phyloP scores from a whole-genome alignment of 2,888 invertebrate genomes.

The Ochlodes sylvanus region DNA sequence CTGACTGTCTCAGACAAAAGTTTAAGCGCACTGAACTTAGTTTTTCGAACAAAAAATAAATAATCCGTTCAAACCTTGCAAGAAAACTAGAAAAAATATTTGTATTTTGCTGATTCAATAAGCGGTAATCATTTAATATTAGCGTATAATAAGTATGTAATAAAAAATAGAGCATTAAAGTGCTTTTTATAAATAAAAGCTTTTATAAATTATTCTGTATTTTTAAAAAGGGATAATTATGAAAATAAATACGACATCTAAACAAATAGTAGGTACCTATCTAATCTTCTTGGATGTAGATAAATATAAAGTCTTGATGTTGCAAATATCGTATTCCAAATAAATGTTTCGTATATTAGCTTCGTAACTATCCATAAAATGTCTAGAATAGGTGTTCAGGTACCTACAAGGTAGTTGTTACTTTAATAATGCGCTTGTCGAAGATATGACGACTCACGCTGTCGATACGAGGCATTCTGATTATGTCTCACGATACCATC shows the following conservation, averaged over 20 bases:
- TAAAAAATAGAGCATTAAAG: too few species aligned
- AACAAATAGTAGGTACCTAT: too few species aligned
- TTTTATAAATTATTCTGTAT: too few species aligned
- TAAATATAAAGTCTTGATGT: too few species aligned
- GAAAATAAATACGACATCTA: too few species aligned
- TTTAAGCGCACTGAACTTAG: conserved; percentile 24
- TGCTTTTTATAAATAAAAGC: too few species aligned
- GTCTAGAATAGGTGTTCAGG: not conserved
- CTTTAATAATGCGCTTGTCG: conserved; percentile 41
- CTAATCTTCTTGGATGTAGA: too few species aligned
- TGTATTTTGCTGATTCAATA: too few species aligned
- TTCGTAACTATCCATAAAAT: not conserved
- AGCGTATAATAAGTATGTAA: too few species aligned
- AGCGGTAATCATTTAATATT: too few species aligned
- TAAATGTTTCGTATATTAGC: not conserved
- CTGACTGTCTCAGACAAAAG: conserved; percentile 10
- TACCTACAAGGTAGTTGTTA: conserved; percentile 27
- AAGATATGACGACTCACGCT: conserved; percentile 48
- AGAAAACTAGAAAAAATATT: not conserved
- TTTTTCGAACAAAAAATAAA: not conserved
- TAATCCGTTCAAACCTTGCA: not conserved
- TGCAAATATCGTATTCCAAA: not conserved
- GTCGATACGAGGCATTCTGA: conserved; percentile 56
- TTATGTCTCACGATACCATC: conserved; percentile 54
- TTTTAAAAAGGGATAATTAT: too few species aligned